A percentile compares a stretch with the other conserved stretches of the same genome.
phyloP scores from a whole-genome alignment of 2,888 invertebrate species.

The Perizoma affinitatum region DNA sequence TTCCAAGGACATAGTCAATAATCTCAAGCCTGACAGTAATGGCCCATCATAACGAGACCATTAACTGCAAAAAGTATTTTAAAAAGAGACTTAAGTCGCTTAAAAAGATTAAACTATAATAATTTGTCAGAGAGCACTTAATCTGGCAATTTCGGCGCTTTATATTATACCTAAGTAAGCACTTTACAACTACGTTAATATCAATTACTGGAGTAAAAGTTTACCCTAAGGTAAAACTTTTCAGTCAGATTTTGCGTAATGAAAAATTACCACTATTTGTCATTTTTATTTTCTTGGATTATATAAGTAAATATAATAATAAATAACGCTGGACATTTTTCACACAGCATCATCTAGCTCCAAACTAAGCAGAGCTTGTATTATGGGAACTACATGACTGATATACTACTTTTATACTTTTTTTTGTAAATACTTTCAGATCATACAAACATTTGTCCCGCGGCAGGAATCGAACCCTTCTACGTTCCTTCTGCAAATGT shows the following conservation, averaged over 20 bases:
- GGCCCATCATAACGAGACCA: slow-evolving; percentile 26
- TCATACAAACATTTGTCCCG: too few species aligned
- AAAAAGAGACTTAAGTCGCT: slow-evolving; percentile 15
- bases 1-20: neutral
- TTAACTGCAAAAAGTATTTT: slow-evolving; percentile 26
- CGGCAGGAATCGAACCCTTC: too few species aligned
- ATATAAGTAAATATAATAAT: too few species aligned
- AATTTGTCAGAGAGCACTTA: slow-evolving; percentile 20
- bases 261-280: slow-evolving; percentile 2
- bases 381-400: too few species aligned
- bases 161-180: too few species aligned
- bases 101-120: slow-evolving; percentile 25
- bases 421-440: too few species aligned
- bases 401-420: too few species aligned
- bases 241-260: slow-evolving; percentile 29
- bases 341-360: too few species aligned
- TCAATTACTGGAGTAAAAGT: slow-evolving; percentile 21
- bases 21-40: slow-evolving; percentile 26
- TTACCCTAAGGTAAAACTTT: slow-evolving; percentile 13
- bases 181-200: slow-evolving; percentile 38
- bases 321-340: too few species aligned
- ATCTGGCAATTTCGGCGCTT: slow-evolving; percentile 11
- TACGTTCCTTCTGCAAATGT: too few species aligned
- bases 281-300: too few species aligned
- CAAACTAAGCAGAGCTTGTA: too few species aligned